Evolutionary conservation across 2,797 vertebrate species (phyloP).

Genomic region (Thaleichthys pacificus): DNA sequence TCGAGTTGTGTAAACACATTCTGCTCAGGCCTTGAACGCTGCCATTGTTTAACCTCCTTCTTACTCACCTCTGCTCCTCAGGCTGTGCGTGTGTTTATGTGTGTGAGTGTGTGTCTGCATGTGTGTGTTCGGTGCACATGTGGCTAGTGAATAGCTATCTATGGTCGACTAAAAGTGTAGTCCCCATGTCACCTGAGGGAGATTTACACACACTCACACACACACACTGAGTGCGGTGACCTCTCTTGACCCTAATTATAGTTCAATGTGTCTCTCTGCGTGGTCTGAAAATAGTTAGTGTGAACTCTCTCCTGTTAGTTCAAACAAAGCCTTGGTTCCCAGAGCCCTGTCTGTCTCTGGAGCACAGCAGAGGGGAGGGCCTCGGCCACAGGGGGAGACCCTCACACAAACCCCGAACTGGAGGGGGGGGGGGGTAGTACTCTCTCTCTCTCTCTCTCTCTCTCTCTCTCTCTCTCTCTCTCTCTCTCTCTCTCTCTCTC

Average conservation of each 20-base stretch:
- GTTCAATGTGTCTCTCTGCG: constrained; percentile 28
- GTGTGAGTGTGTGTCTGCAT: background rate
- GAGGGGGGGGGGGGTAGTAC: no score
- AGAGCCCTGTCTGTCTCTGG: no score
- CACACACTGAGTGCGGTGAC: constrained; percentile 16
- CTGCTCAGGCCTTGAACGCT: background rate
- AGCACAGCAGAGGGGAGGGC: no score
- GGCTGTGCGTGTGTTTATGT: background rate
- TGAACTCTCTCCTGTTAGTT: no score
- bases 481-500: constrained; percentile 14
- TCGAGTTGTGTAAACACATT: background rate
- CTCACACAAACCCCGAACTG: no score
- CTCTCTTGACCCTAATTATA: constrained; percentile 46
- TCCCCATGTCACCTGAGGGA: constrained; percentile 22
- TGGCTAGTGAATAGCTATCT: constrained; percentile 12
- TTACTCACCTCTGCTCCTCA: background rate
- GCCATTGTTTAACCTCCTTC: background rate
- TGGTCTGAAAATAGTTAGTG: constrained; percentile 23
- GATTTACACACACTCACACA: constrained; percentile 7
- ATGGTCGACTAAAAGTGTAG: constrained; percentile 35
- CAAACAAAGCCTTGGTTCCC: no score
- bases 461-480: constrained; percentile 12
- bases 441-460: constrained; percentile 2
- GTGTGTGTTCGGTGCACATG: background rate
- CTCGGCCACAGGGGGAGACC: no score